Evolutionary conservation across 1,140 invertebrate species (phyloP).

Genomic region (Lerema accius): DNA sequence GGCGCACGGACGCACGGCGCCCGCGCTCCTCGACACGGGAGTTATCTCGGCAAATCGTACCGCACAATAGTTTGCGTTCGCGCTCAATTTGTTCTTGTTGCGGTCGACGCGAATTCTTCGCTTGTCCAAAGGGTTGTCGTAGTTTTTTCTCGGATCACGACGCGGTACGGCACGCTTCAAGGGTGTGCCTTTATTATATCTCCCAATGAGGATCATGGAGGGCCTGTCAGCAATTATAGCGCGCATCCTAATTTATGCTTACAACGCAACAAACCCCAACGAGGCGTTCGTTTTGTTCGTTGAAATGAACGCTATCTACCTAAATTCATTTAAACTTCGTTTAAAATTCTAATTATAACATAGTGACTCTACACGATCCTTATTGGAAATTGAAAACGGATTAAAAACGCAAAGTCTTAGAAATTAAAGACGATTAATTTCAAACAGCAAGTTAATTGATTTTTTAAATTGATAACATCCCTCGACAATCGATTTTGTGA

Average conservation of each 20-base stretch:
- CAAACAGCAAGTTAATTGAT: no score
- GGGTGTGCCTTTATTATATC: constrained; percentile 64
- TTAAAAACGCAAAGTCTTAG: no score
- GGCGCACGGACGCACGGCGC: constrained; percentile 63
- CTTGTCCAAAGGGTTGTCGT: constrained; percentile 72
- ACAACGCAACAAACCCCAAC: constrained; percentile 25
- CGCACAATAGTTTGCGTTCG: constrained; percentile 75
- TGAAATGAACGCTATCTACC: no score
- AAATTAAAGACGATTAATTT: no score
- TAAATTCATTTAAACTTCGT: no score
- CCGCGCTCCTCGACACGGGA: constrained; percentile 67
- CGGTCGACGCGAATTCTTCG: constrained; percentile 77
- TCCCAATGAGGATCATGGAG: constrained; percentile 53
- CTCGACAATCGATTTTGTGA: no score
- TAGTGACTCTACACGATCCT: no score
- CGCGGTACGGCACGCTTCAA: constrained; percentile 50
- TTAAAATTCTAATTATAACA: no score
- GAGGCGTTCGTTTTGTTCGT: no score
- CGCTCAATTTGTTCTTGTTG: constrained; percentile 81
- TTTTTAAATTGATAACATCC: no score
- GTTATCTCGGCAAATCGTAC: constrained; percentile 79
- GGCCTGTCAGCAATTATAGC: constrained; percentile 57
- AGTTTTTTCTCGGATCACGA: constrained; percentile 67
- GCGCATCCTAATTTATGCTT: constrained; percentile 52
- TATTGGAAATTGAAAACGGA: no score